Evolutionary conservation across 2,888 invertebrate genomes (phyloP).

Genomic region (Chloromyia formosa): DNA sequence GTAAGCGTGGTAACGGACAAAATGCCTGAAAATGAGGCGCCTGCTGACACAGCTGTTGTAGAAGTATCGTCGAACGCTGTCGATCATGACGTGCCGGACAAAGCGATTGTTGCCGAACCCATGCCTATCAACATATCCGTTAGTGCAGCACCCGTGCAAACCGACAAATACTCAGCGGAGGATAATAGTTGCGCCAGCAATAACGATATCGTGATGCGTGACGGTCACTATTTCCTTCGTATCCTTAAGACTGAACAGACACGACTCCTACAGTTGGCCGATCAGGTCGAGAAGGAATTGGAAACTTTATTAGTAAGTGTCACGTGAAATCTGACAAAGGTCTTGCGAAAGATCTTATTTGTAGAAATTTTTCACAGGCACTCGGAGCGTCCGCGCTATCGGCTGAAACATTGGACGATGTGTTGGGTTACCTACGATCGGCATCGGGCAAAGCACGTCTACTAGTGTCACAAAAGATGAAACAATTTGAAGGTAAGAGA

Average conservation of each 20-base stretch:
- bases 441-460: slow-evolving; percentile 92
- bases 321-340: slow-evolving; percentile 29
- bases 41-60: background rate
- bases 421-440: slow-evolving; percentile 83
- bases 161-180: slow-evolving; percentile 11
- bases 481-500: slow-evolving; percentile 84
- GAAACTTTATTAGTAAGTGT: slow-evolving; percentile 65
- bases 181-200: slow-evolving; percentile 7
- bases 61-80: background rate
- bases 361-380: slow-evolving; percentile 17
- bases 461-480: slow-evolving; percentile 90
- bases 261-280: slow-evolving; percentile 74
- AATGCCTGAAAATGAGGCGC: background rate
- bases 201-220: slow-evolving; percentile 54
- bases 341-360: background rate
- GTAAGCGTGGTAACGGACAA: background rate
- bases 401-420: slow-evolving; percentile 77
- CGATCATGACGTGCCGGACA: slow-evolving; percentile 2
- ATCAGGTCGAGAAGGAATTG: slow-evolving; percentile 75
- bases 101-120: background rate
- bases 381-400: background rate
- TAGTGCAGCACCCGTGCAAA: background rate
- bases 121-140: background rate
- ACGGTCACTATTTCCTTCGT: slow-evolving; percentile 81
- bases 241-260: slow-evolving; percentile 78